These are phyloP conservation scores for Horisme vitalbata DNA, from an alignment of 2,888 invertebrate species.

Conservation along the genomic window DNA sequence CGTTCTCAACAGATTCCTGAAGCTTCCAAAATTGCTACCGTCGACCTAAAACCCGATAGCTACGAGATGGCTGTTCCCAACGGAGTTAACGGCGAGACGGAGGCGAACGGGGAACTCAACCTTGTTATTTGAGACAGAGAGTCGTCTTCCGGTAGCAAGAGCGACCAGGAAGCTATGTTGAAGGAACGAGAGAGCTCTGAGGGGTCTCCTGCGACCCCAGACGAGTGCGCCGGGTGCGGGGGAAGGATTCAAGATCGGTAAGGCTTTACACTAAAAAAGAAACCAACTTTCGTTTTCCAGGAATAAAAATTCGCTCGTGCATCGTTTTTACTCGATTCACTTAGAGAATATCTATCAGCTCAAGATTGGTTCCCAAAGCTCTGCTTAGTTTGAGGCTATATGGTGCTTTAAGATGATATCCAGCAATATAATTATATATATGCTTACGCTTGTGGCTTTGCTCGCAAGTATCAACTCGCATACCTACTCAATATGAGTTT, in stretches of 20 bases:
- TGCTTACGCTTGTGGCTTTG: too few relatives aligned
- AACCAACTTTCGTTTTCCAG: background rate
- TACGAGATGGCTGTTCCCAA: constrained; percentile 49
- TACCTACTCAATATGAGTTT: too few relatives aligned
- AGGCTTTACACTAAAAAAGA: constrained; percentile 16
- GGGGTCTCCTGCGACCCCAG: constrained; percentile 68
- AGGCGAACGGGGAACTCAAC: constrained; percentile 46
- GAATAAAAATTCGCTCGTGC: too few relatives aligned
- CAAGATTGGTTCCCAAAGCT: too few relatives aligned
- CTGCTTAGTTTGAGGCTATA: too few relatives aligned
- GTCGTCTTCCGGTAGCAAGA: constrained; percentile 50
- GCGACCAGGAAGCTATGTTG: constrained; percentile 80
- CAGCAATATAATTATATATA: too few relatives aligned
- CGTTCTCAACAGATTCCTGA: constrained; percentile 18
- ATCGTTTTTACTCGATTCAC: too few relatives aligned
- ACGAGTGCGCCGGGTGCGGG: constrained; percentile 85
- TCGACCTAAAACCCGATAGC: constrained; percentile 15
- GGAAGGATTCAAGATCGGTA: constrained; percentile 84
- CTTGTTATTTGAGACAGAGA: constrained; percentile 69
- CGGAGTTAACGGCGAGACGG: constrained; percentile 36
- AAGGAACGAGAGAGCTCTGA: constrained; percentile 86
- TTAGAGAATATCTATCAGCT: too few relatives aligned
- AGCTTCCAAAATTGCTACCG: constrained; percentile 25
- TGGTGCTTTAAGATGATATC: too few relatives aligned
- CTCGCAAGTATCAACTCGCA: too few relatives aligned